Evolutionary conservation across 2,113 vertebrate species (phyloP), one percentile per base, ranked within the genome.

Genomic region (Lycocorax pyrrhopterus): DNA sequence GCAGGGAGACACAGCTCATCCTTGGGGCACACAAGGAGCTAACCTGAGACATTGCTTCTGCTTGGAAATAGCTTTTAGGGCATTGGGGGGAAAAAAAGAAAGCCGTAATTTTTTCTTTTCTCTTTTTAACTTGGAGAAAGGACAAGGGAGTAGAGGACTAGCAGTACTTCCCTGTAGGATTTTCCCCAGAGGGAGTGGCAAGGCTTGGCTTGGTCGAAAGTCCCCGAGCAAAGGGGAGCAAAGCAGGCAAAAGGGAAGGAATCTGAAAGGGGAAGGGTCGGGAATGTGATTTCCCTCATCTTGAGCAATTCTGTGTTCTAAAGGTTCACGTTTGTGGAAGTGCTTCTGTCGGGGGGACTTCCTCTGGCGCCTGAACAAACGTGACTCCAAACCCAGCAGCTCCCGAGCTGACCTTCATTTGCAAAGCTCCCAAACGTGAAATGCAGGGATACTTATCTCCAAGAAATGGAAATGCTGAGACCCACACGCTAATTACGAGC

Each of bases 1-100:
- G 49, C 41, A 37, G 30, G 43, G 29, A 80, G 21, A 79, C 16
- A 43, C 13, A 10, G 37, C 13, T 82, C 6, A 2, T 44, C 21
- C 47, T 15, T 21, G 32, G 49, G 32, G 30, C 37, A 81, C n/a
- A 26, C 27, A 18, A 35, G 63, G 39, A 86, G 13, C 52, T 26
- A 41, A 60, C 1, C 1, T 8, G 26, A 44, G 30, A 26, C 14
- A 37, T 27, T 1, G 0, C 8, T 35, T 53, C 29, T 56, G 41
- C 41, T 49, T 78, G n/a, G 51, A 71, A 79, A 51, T 5, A 46
- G 35, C 6, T 74, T 30, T 44, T 10, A 41, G 14, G 18, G 33
- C 20, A 41, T 5, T 7, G 14, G 1, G 9, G 5, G 10, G 0
- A 1, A 9, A 18, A 21, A 51, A 69, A 27, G 22, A 41, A 29